Percentiles rank a stretch among this genome's conserved stretches.
phyloP scores from a whole-genome alignment of 2,797 vertebrate genomes.

The Lagorchestes hirsutus region DNA sequence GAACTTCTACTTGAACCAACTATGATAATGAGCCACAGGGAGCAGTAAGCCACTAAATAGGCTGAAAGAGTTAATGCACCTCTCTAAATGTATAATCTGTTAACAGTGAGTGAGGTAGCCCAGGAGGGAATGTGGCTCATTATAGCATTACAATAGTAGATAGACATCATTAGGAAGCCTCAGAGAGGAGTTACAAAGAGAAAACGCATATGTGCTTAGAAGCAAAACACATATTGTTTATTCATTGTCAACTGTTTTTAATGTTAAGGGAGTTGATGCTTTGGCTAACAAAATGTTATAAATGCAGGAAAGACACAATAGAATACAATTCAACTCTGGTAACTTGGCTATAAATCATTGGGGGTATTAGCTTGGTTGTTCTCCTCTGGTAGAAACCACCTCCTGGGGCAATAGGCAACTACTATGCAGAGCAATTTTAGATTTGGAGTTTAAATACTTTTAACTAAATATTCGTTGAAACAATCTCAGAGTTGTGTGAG shows the following conservation, averaged over 20 bases:
- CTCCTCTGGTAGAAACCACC: slow-evolving; percentile 54
- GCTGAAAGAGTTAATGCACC: slow-evolving; percentile 63
- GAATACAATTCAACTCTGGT: slow-evolving; percentile 41
- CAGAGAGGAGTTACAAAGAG: slow-evolving; percentile 66
- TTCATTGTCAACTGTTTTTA: slow-evolving; percentile 77
- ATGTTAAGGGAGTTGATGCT: slow-evolving; percentile 58
- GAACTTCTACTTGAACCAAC: slow-evolving; percentile 2
- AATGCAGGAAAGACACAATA: slow-evolving; percentile 30
- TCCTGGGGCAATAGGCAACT: slow-evolving; percentile 38
- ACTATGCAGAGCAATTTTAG: slow-evolving; percentile 32
- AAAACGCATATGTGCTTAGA: slow-evolving; percentile 58
- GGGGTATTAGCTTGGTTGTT: slow-evolving; percentile 39
- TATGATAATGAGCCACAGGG: slow-evolving; percentile 21
- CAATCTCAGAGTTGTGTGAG: neutral
- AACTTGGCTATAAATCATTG: slow-evolving; percentile 16
- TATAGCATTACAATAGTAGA: slow-evolving; percentile 77
- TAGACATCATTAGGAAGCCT: slow-evolving; percentile 70
- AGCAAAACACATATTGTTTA: slow-evolving; percentile 68
- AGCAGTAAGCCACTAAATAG: slow-evolving; percentile 50
- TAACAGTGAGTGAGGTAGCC: slow-evolving; percentile 62
- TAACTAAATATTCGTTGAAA: slow-evolving; percentile 27
- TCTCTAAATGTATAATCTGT: slow-evolving; percentile 64
- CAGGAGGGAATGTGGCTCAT: slow-evolving; percentile 69
- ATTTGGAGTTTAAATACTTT: slow-evolving; percentile 30
- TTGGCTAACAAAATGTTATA: slow-evolving; percentile 54